Evolutionary conservation across 2,888 invertebrate genomes (phyloP).

Genomic region (Nemurella pictetii): DNA sequence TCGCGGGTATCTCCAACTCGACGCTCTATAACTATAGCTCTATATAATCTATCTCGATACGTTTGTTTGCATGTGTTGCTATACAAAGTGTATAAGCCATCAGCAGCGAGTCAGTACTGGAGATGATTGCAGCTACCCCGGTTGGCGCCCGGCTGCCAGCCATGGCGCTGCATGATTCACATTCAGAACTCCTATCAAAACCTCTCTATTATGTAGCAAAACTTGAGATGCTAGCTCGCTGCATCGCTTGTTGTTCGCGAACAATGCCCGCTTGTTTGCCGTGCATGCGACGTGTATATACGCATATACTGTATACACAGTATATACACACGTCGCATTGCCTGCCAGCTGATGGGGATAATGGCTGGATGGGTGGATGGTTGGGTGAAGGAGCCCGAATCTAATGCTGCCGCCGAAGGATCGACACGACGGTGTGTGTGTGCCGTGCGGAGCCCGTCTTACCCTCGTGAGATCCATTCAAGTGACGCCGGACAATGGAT

Average conservation of each 20-base stretch:
- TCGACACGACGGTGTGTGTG: too few relatives aligned
- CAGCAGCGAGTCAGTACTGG: not conserved
- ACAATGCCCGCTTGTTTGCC: not conserved
- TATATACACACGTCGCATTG: not conserved
- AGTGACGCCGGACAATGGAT: not conserved
- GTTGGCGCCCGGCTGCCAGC: too few relatives aligned
- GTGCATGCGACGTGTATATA: not conserved
- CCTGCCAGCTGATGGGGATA: not conserved
- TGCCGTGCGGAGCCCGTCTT: too few relatives aligned
- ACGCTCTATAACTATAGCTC: too few relatives aligned
- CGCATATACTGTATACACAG: too few relatives aligned
- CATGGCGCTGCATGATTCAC: not conserved
- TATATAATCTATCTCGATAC: too few relatives aligned
- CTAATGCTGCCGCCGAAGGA: too few relatives aligned
- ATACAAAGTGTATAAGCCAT: not conserved
- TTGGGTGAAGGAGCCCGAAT: too few relatives aligned
- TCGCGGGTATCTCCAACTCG: too few relatives aligned
- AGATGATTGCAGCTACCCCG: not conserved
- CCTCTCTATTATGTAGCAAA: not conserved
- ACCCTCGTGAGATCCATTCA: not conserved
- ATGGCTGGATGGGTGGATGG: too few relatives aligned
- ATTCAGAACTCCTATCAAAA: not conserved
- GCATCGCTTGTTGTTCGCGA: not conserved
- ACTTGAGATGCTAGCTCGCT: not conserved
- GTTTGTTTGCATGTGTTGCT: not conserved